Base-by-base conservation (phyloP, 1,140 invertebrate species). In the Leptinotarsa texana region DNA sequence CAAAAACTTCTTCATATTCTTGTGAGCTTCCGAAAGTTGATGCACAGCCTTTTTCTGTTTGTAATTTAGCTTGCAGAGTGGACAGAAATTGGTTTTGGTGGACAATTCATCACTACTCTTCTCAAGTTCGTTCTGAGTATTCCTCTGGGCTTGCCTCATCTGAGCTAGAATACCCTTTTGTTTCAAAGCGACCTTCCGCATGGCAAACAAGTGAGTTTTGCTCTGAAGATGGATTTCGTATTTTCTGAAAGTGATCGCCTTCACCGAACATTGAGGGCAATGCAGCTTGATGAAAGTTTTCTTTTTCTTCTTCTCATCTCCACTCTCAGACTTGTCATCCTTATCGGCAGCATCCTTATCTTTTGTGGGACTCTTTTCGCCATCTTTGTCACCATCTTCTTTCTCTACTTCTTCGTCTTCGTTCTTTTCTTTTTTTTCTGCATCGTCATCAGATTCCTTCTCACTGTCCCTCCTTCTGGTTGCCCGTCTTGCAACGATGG, bases 1-100 rank as follows among this genome's bases (percentile, higher is more conserved):
- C n/a, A 95, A 85, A 84, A 94, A 93, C 80, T 92, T 90, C 82
- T 93, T 93, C 87, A 95, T 94, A 78, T 92, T 92, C 82, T 92
- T 89, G 85, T 95, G 93, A 6, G 91, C 90, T 74, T 93, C 90
- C 11, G 92, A 93, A 49, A 89, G 85, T 80, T 93, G 91, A 87
- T 95, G 93, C 62, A 92, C 89, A 68, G 90, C 89, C 80, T 93
- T 92, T 13, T 91, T 87, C 78, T 93, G 93, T 77, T 83, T 91
- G 85, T 94, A 93, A 84, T 94, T 94, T 74, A 95, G 87, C 76
- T 94, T 93, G 84, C 93, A 94, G 71, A 94, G 89, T 17, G 90
- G 89, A 84, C 93, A 94, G 83, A 92, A 94, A 68, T 90, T 89
- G 22, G 91, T 91, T 57, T 89, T 87, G 57, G 88, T 85, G 3